Conservation (phyloP, 2,797 vertebrate genomes). For the Hydrocynus forskahlii region DNA sequence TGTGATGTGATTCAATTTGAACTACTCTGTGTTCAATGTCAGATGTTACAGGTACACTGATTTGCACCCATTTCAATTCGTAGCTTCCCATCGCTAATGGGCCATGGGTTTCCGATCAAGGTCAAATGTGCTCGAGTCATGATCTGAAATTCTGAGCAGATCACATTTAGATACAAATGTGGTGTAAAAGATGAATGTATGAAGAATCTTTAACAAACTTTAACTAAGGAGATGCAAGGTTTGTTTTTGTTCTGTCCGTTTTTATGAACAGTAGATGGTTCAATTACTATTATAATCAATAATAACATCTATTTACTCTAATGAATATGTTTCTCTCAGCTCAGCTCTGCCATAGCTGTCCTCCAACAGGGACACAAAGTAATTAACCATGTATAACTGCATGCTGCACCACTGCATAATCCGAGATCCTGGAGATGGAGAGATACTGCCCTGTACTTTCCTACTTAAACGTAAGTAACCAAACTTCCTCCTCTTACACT, state of each 20-base stretch:
- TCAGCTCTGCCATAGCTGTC: background rate
- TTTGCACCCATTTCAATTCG: too few relatives aligned
- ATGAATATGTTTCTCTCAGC: background rate
- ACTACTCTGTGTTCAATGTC: too few relatives aligned
- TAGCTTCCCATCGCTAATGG: too few relatives aligned
- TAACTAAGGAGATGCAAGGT: background rate
- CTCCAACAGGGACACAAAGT: background rate
- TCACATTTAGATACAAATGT: too few relatives aligned
- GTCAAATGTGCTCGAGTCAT: too few relatives aligned
- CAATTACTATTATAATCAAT: background rate
- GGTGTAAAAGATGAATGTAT: too few relatives aligned
- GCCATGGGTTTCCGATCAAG: background rate
- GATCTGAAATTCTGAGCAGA: too few relatives aligned
- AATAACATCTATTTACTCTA: background rate
- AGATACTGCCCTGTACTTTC: background rate
- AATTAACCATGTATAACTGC: background rate
- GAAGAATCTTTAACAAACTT: background rate
- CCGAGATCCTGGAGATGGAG: background rate
- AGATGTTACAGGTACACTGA: too few relatives aligned
- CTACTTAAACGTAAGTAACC: background rate
- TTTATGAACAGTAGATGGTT: background rate
- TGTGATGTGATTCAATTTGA: too few relatives aligned
- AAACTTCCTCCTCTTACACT: background rate
- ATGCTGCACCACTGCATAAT: background rate
- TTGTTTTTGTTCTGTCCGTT: background rate